These are phyloP conservation scores for Andricus curvator DNA, from an alignment of 2,888 invertebrate genomes.

Conservation along the genomic window DNA sequence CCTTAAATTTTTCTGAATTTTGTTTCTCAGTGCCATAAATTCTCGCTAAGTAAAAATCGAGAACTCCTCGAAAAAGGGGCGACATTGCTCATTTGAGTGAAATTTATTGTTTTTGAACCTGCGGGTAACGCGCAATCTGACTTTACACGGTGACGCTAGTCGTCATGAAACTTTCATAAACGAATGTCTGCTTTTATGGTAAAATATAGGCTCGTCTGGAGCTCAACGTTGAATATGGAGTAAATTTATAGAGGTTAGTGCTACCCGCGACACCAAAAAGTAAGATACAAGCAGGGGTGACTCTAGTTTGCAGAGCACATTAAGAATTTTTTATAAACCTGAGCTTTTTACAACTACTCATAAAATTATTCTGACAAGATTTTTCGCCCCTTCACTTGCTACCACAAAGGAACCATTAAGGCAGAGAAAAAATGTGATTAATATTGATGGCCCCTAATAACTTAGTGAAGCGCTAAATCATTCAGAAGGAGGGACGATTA, in stretches of 20 bases:
- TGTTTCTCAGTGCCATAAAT: conserved; percentile 26
- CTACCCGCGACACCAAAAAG: conserved; percentile 34
- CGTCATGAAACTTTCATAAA: conserved; percentile 69
- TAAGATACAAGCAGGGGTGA: neutral
- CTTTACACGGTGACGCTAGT: conserved; percentile 53
- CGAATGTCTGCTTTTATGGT: conserved; percentile 68
- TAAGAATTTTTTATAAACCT: conserved; percentile 9
- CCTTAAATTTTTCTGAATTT: conserved; percentile 6
- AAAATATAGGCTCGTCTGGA: conserved; percentile 65
- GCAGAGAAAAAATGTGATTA: neutral
- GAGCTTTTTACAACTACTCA: neutral
- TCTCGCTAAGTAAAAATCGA: conserved; percentile 34
- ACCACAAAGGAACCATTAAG: neutral
- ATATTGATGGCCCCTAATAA: neutral
- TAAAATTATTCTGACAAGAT: neutral
- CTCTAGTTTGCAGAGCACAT: neutral
- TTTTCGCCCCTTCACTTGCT: neutral
- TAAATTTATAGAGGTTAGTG: conserved; percentile 62
- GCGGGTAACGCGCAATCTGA: conserved; percentile 52
- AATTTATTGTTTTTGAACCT: conserved; percentile 40
- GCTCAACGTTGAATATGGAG: conserved; percentile 54
- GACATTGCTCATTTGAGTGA: conserved; percentile 31
- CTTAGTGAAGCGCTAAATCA: neutral
- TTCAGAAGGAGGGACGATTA: neutral
- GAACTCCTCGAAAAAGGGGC: conserved; percentile 35